These are phyloP conservation scores for Morinoia aosen DNA, from an alignment of 2,888 invertebrate genomes.

Conservation along the genomic window DNA sequence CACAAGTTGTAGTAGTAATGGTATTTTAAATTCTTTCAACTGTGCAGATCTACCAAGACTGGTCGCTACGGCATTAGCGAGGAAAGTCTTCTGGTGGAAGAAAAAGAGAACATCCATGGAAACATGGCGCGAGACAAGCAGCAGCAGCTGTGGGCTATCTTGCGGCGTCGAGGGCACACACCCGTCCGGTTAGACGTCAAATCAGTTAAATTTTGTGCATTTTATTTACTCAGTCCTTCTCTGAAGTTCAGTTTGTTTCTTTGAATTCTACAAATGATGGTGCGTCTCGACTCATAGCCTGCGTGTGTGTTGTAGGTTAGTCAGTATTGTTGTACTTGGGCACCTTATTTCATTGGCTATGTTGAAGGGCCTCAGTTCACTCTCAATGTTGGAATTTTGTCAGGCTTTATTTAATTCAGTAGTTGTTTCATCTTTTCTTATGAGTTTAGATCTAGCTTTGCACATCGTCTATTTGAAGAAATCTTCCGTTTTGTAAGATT, in stretches of 20 bases:
- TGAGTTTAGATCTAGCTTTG: no score
- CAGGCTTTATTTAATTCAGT: no score
- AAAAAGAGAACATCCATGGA: neutral
- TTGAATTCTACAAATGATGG: no score
- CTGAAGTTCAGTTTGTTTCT: neutral
- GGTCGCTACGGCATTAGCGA: slow-evolving; percentile 38
- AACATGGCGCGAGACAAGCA: slow-evolving; percentile 4
- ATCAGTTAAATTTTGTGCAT: neutral
- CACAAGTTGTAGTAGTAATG: neutral
- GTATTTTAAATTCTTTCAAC: neutral
- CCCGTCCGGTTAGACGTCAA: slow-evolving; percentile 12
- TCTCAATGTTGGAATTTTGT: no score
- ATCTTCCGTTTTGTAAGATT: neutral
- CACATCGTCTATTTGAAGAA: neutral
- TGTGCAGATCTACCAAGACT: neutral
- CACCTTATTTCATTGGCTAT: no score
- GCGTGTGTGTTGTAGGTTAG: no score
- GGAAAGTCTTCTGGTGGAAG: slow-evolving; percentile 25
- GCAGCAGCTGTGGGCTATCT: slow-evolving; percentile 22
- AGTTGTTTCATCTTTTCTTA: no score
- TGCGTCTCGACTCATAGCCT: no score
- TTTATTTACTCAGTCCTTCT: neutral
- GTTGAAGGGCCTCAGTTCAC: no score
- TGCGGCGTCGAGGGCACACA: neutral
- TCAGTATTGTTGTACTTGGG: no score